These are phyloP conservation scores for Helarctos malayanus DNA, from an alignment of 2,797 vertebrate genomes.

Conservation along the genomic window DNA sequence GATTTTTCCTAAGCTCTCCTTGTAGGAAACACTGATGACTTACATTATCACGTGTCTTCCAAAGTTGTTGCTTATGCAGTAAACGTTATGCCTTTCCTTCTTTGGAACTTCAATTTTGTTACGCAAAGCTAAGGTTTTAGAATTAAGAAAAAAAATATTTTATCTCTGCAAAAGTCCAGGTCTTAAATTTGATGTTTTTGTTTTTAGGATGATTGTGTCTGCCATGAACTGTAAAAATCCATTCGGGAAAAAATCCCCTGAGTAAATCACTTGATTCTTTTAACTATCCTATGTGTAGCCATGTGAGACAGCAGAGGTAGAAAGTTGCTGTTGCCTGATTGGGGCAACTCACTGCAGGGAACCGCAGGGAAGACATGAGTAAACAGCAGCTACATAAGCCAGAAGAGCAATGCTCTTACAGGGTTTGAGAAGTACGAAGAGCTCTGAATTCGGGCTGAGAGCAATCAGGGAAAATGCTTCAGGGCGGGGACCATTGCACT, in stretches of 20 bases:
- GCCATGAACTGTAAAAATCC: neutral
- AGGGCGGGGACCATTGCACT: neutral
- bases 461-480: neutral
- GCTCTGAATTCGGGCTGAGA: neutral
- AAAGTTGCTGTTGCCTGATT: neutral
- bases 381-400: neutral
- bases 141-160: neutral
- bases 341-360: neutral
- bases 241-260: neutral
- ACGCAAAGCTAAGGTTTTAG: neutral
- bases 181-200: slow-evolving; percentile 25
- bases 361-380: neutral
- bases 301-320: neutral
- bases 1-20: neutral
- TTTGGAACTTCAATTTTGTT: neutral
- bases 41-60: neutral
- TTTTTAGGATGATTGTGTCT: neutral
- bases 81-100: neutral
- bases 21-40: neutral
- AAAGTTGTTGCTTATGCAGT: neutral
- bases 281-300: neutral
- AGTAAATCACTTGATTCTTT: neutral
- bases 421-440: neutral
- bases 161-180: neutral
- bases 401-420: neutral